These are phyloP conservation scores for Neocrepidodera transversa DNA, from an alignment of 2,888 invertebrate species.

Conservation along the genomic window DNA sequence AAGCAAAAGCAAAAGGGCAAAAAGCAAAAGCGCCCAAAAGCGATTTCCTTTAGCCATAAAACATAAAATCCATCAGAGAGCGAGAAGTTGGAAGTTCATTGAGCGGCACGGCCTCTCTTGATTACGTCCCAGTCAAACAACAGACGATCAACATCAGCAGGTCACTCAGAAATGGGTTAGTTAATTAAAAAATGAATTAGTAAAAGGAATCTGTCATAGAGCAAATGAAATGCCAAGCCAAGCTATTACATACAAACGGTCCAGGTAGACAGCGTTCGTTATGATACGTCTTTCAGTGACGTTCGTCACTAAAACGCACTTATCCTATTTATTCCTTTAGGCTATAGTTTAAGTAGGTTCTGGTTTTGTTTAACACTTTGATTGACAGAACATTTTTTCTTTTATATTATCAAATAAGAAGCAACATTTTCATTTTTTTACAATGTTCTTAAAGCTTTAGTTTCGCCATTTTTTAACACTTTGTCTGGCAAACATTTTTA, in stretches of 20 bases:
- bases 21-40: constrained; percentile 29
- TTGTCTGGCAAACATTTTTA: no score
- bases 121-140: constrained; percentile 42
- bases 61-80: constrained; percentile 49
- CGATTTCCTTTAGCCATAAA: constrained; percentile 48
- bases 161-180: constrained; percentile 52
- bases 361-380: no score
- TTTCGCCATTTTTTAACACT: no score
- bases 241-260: constrained; percentile 53
- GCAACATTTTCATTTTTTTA: no score
- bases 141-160: constrained; percentile 50
- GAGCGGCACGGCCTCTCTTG: constrained; percentile 39
- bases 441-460: no score
- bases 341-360: no score
- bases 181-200: constrained; percentile 62
- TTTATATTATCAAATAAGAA: no score
- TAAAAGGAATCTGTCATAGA: constrained; percentile 60
- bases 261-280: constrained; percentile 47
- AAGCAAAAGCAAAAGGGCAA: constrained; percentile 22
- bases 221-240: constrained; percentile 60
- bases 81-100: constrained; percentile 45
- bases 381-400: no score
- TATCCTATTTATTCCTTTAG: no score
- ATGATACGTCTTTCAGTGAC: constrained; percentile 32
- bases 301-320: constrained; percentile 15